Conservation (phyloP, 2,113 vertebrate genomes). For the Hydropotes inermis region DNA sequence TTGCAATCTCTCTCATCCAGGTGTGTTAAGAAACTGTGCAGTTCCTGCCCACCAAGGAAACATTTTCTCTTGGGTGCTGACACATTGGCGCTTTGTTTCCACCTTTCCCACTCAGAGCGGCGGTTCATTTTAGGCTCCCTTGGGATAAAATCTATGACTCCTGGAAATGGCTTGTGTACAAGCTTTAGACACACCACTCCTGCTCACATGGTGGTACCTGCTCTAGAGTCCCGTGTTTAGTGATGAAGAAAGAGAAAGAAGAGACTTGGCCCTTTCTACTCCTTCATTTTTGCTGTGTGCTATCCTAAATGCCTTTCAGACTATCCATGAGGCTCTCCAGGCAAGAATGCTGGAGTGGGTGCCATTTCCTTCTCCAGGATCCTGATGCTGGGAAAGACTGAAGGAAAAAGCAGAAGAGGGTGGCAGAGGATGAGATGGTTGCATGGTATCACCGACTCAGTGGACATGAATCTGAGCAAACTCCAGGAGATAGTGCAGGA, state of each 20-base stretch:
- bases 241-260: not conserved
- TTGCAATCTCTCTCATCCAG: not conserved
- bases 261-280: not conserved
- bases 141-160: not conserved
- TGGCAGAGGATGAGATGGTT: not conserved
- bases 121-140: not conserved
- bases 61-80: not conserved
- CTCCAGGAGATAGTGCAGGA: not conserved
- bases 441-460: not conserved
- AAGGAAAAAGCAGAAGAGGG: not conserved
- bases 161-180: not conserved
- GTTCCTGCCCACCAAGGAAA: not conserved
- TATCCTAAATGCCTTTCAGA: not conserved
- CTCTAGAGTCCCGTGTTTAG: not conserved
- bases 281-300: not conserved
- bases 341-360: not conserved
- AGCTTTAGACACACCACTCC: not conserved
- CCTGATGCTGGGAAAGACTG: not conserved
- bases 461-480: not conserved
- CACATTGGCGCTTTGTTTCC: not conserved
- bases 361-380: not conserved
- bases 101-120: not conserved
- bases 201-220: not conserved
- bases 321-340: not conserved
- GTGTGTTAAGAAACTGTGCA: not conserved